Conservation (phyloP, 1,140 invertebrate species). For the Bombus consobrinus region DNA sequence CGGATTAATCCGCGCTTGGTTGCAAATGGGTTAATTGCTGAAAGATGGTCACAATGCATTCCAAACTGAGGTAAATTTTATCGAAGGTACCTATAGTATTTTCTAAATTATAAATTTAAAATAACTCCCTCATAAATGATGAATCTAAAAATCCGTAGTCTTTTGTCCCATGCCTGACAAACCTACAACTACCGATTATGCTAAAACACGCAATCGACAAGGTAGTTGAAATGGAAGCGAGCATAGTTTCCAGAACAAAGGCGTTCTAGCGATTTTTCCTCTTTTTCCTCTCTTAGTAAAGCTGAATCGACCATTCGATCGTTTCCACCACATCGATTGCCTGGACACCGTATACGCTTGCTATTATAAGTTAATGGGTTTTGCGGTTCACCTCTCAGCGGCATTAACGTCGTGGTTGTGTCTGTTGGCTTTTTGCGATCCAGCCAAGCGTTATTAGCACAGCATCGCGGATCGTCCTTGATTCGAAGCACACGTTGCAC, state of each 20-base stretch:
- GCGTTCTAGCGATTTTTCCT: neutral
- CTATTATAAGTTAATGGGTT: slow-evolving; percentile 40
- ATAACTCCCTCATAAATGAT: no score
- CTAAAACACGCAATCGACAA: neutral
- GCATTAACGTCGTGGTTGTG: slow-evolving; percentile 21
- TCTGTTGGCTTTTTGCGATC: slow-evolving; percentile 12
- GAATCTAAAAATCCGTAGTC: no score
- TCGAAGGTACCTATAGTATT: no score
- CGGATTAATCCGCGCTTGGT: no score
- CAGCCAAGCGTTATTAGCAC: neutral
- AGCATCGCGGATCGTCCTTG: slow-evolving; percentile 30
- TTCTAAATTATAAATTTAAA: no score
- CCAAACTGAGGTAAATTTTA: no score
- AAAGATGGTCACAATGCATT: no score
- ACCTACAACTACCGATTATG: no score
- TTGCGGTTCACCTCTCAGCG: neutral
- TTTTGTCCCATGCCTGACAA: no score
- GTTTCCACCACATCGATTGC: neutral
- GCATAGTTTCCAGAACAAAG: neutral
- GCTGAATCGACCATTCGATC: neutral
- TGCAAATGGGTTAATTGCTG: no score
- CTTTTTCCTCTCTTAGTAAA: neutral
- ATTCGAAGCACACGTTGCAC: neutral
- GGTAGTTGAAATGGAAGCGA: neutral
- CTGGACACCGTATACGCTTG: neutral